Conservation (phyloP, 2,113 vertebrate species). For the Nycticebus coucang region DNA sequence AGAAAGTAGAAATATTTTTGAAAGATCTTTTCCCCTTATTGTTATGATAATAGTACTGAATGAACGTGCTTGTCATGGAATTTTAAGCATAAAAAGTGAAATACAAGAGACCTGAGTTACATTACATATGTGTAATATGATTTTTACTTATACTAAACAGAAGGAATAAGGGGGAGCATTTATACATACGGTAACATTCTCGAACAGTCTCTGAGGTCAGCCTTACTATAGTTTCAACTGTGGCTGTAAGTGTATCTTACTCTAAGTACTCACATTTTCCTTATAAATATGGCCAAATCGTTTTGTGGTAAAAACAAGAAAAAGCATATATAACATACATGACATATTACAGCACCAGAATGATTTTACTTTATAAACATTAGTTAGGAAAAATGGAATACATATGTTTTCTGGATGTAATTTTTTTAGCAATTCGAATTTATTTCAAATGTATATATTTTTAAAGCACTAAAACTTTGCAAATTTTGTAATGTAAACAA, state of each 20-base stretch:
- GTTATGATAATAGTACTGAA: background rate
- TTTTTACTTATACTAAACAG: slow-evolving; percentile 23
- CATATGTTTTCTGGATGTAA: background rate
- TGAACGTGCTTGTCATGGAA: background rate
- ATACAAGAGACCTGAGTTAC: background rate
- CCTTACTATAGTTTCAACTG: background rate
- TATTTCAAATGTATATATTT: slow-evolving; percentile 29
- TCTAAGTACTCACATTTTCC: slow-evolving; percentile 3
- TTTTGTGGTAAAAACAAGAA: slow-evolving; percentile 47
- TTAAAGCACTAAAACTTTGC: background rate
- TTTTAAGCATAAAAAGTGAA: slow-evolving; percentile 25
- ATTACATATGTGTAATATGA: background rate
- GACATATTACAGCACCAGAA: slow-evolving; percentile 32
- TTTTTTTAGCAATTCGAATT: slow-evolving; percentile 55
- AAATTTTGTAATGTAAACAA: slow-evolving; percentile 42
- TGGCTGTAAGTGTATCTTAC: background rate
- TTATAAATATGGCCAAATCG: slow-evolving; percentile 6
- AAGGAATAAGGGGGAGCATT: background rate
- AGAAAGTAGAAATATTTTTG: background rate
- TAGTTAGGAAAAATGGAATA: slow-evolving; percentile 58
- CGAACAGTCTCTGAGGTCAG: background rate
- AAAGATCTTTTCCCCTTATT: background rate
- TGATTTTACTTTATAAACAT: slow-evolving; percentile 48
- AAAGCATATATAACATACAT: slow-evolving; percentile 49
- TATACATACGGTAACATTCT: background rate